phyloP scores from a whole-genome alignment of 2,888 invertebrate genomes.

The Apamea crenata region DNA sequence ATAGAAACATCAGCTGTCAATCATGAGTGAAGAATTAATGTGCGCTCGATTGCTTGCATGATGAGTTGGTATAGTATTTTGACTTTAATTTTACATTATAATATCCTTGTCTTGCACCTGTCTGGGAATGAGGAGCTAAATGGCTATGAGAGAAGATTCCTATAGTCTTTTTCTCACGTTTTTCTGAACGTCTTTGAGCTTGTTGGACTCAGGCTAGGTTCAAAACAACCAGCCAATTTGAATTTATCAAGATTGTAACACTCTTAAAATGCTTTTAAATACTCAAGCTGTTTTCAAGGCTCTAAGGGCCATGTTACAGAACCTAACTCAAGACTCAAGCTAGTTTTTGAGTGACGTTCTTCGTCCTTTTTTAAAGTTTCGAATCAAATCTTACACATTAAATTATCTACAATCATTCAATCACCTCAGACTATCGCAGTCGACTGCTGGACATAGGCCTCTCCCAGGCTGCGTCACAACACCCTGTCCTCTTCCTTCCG shows the following conservation, averaged over 20 bases:
- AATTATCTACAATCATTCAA: not conserved
- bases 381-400: not conserved
- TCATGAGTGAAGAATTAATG: slow-evolving; percentile 78
- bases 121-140: not conserved
- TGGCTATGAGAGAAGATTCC: not conserved
- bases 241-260: not conserved
- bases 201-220: not conserved
- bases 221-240: no score
- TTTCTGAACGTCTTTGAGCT: not conserved
- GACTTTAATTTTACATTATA: slow-evolving; percentile 58
- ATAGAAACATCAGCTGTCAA: slow-evolving; percentile 83
- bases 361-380: not conserved
- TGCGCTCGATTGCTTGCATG: slow-evolving; percentile 63
- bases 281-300: not conserved
- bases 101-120: slow-evolving; percentile 39
- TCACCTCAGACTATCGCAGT: no score
- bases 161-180: not conserved
- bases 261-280: not conserved
- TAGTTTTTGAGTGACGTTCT: no score
- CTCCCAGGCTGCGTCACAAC: no score
- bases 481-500: no score
- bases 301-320: not conserved
- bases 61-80: slow-evolving; percentile 49
- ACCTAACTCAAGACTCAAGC: no score
- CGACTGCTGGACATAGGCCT: no score